Evolutionary conservation across 2,888 invertebrate species (phyloP).

Genomic region (Drosophila buzzatii): DNA sequence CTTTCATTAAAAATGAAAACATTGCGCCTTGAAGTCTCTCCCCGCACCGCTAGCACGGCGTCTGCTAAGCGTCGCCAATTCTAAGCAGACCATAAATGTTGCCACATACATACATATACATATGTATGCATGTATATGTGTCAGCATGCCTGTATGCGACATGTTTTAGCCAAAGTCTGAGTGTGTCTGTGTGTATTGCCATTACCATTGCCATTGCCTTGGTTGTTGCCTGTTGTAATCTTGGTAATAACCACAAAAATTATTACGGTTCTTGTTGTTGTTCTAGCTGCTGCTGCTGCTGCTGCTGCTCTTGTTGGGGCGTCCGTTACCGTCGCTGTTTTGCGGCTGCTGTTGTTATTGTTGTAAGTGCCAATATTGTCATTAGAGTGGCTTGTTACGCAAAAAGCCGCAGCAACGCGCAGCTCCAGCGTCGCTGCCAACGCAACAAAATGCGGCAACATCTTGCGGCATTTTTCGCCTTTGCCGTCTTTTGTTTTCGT

Average conservation of each 20-base stretch:
- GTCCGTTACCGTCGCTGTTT: slow-evolving; percentile 31
- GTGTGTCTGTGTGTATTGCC: slow-evolving; percentile 30
- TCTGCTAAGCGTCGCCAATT: slow-evolving; percentile 66
- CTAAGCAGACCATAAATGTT: slow-evolving; percentile 76
- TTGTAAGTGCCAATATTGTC: slow-evolving; percentile 82
- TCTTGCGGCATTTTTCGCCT: slow-evolving; percentile 77
- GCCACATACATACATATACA: slow-evolving; percentile 40
- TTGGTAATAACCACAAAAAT: slow-evolving; percentile 81
- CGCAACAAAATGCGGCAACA: slow-evolving; percentile 75
- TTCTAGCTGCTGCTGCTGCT: slow-evolving; percentile 12
- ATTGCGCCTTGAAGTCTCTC: slow-evolving; percentile 55
- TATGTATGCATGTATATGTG: slow-evolving; percentile 18
- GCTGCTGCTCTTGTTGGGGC: slow-evolving; percentile 19
- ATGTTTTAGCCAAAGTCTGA: slow-evolving; percentile 52
- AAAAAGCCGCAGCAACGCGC: slow-evolving; percentile 65
- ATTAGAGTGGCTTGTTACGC: slow-evolving; percentile 81
- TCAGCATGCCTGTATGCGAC: slow-evolving; percentile 51
- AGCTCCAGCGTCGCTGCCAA: slow-evolving; percentile 40
- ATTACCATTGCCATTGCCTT: slow-evolving; percentile 55
- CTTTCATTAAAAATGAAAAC: slow-evolving; percentile 82
- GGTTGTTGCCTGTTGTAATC: slow-evolving; percentile 71
- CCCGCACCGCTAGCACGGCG: slow-evolving; percentile 3
- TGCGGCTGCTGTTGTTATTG: slow-evolving; percentile 66
- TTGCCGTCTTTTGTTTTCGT: slow-evolving; percentile 68
- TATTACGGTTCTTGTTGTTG: slow-evolving; percentile 71